Evolutionary conservation across 2,797 vertebrate genomes (phyloP).

Genomic region (Zalophus californianus): DNA sequence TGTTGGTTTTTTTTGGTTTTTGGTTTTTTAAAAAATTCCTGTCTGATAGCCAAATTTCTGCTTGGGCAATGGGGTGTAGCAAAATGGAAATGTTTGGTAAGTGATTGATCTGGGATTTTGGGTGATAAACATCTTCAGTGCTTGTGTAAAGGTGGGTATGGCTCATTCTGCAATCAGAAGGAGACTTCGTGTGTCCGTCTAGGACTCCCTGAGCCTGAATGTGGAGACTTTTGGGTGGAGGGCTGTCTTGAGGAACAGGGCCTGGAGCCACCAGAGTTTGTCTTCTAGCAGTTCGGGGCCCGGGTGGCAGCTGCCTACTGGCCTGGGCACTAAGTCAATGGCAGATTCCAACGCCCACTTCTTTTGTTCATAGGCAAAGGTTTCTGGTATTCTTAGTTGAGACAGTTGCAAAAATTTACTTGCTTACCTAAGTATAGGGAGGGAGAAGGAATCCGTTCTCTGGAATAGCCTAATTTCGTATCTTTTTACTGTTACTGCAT

Average conservation of each 20-base stretch:
- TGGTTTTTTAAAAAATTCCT: neutral
- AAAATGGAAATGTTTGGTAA: neutral
- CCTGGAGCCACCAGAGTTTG: neutral
- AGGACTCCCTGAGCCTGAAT: neutral
- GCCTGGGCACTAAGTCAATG: neutral
- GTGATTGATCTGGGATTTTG: neutral
- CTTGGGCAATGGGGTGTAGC: neutral
- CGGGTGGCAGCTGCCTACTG: neutral
- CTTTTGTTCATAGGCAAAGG: neutral
- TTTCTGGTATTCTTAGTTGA: slow-evolving; percentile 21
- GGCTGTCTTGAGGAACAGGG: neutral
- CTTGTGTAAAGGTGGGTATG: neutral
- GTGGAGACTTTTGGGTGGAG: neutral
- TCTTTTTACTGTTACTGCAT: neutral
- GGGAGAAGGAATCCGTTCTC: neutral
- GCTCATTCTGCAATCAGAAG: neutral
- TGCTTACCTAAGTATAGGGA: neutral
- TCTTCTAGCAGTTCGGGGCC: neutral
- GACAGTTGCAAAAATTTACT: neutral
- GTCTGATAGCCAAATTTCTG: neutral
- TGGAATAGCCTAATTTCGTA: neutral
- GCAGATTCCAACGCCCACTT: neutral
- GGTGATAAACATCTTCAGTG: neutral
- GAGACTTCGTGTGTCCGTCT: neutral
- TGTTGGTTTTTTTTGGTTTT: neutral